These are phyloP conservation scores for Macroramphosus scolopax DNA, from an alignment of 2,797 vertebrate genomes.

Conservation along the genomic window DNA sequence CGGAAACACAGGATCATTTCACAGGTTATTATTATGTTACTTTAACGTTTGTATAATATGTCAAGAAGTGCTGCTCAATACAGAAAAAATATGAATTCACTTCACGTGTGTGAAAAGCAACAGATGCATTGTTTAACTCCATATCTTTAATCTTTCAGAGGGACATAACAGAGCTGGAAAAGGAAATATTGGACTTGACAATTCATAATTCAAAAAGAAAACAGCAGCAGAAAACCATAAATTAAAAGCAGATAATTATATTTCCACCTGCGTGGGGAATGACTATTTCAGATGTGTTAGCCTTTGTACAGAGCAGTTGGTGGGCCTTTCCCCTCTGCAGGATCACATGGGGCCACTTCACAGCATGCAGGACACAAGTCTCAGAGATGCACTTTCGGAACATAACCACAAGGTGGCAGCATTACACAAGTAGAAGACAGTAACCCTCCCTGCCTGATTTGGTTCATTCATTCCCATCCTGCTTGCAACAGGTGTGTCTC, in stretches of 20 bases:
- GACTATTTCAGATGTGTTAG: constrained; percentile 8
- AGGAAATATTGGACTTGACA: constrained; percentile 12
- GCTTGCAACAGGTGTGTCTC: constrained; percentile 48
- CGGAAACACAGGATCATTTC: too few relatives aligned
- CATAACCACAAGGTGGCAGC: constrained; percentile 57
- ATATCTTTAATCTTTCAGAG: constrained; percentile 36
- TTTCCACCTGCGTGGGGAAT: too few relatives aligned
- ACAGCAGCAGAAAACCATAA: constrained; percentile 15
- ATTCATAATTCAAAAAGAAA: constrained; percentile 23
- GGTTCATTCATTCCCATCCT: constrained; percentile 9
- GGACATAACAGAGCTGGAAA: constrained; percentile 18
- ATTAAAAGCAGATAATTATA: too few relatives aligned
- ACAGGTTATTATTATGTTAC: too few relatives aligned
- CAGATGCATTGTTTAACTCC: constrained; percentile 4
- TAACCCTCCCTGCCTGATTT: constrained; percentile 7
- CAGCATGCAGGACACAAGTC: not conserved
- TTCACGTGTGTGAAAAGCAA: constrained; percentile 13
- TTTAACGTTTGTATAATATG: too few relatives aligned
- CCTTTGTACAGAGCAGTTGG: constrained; percentile 14
- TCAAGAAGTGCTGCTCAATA: not conserved
- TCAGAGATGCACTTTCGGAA: constrained; percentile 36
- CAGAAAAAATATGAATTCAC: not conserved
- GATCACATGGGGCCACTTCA: not conserved
- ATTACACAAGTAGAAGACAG: constrained; percentile 32
- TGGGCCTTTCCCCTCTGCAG: constrained; percentile 4